A percentile compares a stretch with the other conserved stretches of the same genome.
Conservation (phyloP, 2,888 invertebrate species). For the Drosophila diplacantha region DNA sequence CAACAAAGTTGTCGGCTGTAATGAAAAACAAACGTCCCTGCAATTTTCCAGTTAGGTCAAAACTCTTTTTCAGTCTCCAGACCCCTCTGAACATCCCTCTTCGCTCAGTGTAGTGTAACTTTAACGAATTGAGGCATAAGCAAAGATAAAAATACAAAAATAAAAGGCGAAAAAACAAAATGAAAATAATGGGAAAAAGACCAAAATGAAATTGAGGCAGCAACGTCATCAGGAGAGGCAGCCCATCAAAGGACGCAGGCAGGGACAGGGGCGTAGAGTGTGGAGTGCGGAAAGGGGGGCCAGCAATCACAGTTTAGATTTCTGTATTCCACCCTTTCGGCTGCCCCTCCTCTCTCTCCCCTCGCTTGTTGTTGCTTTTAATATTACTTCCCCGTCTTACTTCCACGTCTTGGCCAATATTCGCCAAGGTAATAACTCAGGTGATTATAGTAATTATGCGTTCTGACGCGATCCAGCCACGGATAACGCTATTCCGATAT, state of each 20-base stretch:
- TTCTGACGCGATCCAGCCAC: conserved; percentile 77
- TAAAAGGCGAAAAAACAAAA: conserved; percentile 42
- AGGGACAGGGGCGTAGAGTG: conserved; percentile 4
- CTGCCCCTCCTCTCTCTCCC: not conserved
- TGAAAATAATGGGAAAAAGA: conserved; percentile 66
- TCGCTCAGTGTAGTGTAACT: conserved; percentile 65
- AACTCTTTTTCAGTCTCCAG: conserved; percentile 21
- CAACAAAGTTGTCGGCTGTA: conserved; percentile 44
- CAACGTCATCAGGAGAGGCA: conserved; percentile 29
- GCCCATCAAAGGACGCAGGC: conserved; percentile 11
- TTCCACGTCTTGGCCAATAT: conserved; percentile 70
- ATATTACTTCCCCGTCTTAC: conserved; percentile 36
- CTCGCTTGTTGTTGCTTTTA: conserved; percentile 33
- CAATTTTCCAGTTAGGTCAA: conserved; percentile 70
- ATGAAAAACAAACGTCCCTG: conserved; percentile 69
- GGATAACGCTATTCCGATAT: conserved; percentile 79
- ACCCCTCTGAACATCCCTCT: conserved; percentile 32
- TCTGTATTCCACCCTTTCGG: conserved; percentile 46
- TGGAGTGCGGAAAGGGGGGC: conserved; percentile 15
- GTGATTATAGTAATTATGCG: conserved; percentile 79
- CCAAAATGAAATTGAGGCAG: conserved; percentile 67
- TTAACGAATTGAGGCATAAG: conserved; percentile 63
- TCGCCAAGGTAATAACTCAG: conserved; percentile 78
- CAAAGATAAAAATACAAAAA: conserved; percentile 33
- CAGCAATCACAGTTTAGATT: conserved; percentile 69